Evolutionary conservation across 2,888 invertebrate genomes (phyloP), one percentile per base, ranked within the genome.

Genomic region (Salticus scenicus): DNA sequence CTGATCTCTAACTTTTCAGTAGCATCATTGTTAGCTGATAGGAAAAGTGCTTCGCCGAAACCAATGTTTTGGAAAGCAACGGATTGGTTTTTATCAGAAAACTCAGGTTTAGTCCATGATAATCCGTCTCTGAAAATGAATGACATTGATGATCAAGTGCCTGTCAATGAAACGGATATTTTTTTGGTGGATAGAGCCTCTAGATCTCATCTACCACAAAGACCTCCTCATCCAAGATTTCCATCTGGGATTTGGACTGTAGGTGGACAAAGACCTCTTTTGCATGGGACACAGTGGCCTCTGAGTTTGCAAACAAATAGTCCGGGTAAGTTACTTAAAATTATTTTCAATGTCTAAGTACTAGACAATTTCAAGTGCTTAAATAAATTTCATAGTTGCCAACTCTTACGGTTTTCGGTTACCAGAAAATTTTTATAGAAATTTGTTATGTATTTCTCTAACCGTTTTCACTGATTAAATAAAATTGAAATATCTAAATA

Each of bases 1-100:
- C 79, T 85, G 27, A 75, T 85, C 1, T 85, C 85, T 0, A 85
- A 57, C 66, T 85, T 85, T 33, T 85, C 85, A 4, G 85, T 85
- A 10, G 85, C 85, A 28, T 78, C 85, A 51, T 33, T 85, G 24
- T 75, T 85, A 20, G 77, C 84, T 1, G 84, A 66, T 1, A 75
- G 73, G 8, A 85, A 85, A 31, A 74, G 51, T 17, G 69, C 37
- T 47, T 79, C 85, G 7, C 76, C 79, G 1, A 79, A 42, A 33
- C 73, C 85, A 7, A 70, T 79, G 31, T 47, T 85, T 1, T 85
- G 85, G 85, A 70, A 51, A 24, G 74, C 85, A 5, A 33, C 85
- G 1, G 85, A 85, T 24, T 70, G 79, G 12, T 85, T 79, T 30
- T 28, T 72, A 7, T 47, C 42, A 5, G 83, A 83, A n/a, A 31